Base-by-base conservation (phyloP, 2,888 invertebrate species). In the Hirtodrosophila cameraria region DNA sequence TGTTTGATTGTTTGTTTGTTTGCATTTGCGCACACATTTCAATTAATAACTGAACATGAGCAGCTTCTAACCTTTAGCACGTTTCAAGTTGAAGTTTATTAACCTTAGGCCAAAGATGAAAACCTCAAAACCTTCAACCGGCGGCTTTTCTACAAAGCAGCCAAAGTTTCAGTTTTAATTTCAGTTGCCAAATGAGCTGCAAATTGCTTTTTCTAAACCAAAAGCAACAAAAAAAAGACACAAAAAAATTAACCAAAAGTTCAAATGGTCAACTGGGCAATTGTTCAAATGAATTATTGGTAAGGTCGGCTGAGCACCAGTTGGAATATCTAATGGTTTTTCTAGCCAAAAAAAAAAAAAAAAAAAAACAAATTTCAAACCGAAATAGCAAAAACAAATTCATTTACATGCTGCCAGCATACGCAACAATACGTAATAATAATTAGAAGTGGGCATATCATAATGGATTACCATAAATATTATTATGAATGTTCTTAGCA, bases 51-150 rank as follows among this genome's bases (percentile, higher is more conserved):
- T 63, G 39, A 78, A 61, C 62, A 57, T 54, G 41, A 58, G 25
- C 23, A 52, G 60, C 33, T 46, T 13, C 41, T 67, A 75, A 64
- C 71, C 75, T 75, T 67, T 75, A 35, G 45, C 57, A 38, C 35
- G 13, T 43, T 67, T 76, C 69, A 80, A 83, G 86, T 80, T 84
- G 66, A 83, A 80, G 86, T 86, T 86, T 75, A 69, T 77, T 83
- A 64, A 82, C 86, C 86, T 70, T 58, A 64, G 49, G 66, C 55
- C 61, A 81, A 77, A 73, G 66, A 61, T 62, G 66, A 41, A 53
- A 63, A 52, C 50, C 64, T 16, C 58, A 72, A 60, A 65, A 58
- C 67, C 70, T 72, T 70, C 70, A 72, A 57, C 48, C 41, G 35
- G 35, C 57, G 63, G 57, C 39, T 16, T 52, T 43, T 48, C 28